Base-by-base conservation (phyloP, 37 sponge, comb jelly and placozoan species). In the Spongilla lacustris region DNA sequence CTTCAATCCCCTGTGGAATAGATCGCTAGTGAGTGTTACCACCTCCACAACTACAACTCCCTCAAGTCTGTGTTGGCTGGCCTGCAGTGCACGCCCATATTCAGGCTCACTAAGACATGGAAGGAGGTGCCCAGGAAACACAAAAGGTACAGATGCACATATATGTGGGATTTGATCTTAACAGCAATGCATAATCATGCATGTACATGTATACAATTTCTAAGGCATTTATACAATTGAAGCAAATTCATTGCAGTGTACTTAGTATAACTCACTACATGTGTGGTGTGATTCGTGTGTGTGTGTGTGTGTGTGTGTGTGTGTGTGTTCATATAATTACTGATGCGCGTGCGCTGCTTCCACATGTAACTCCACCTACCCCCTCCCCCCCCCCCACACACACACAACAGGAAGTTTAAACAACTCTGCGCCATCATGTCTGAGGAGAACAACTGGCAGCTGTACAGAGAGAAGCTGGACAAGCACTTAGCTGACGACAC, bases 41-140 rank as follows among this genome's bases (percentile, higher is more conserved):
- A 33, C 0, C 72, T 80, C 4, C 83, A 77, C 9, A 92, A 92
- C 77, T 92, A 87, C 85, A 92, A 92, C 67, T 92, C 92, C 22
- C 78, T 92, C 71, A 92, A 88, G 69, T 83, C 92, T 26, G 32
- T 92, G 22, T 70, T 92, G 21, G 83, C 92, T 46, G 92, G 92
- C 46, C 92, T 92, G 27, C 88, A 92, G 85, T 78, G 83, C 41
- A 68, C 83, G 0, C 67, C 92, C 29, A 80, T 92, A 68, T 92
- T 67, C 80, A 31, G 92, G 28, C 83, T 92, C 36, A 14, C 73
- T 19, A 68, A 73, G 73, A 83, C 85, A 2, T 92, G 92, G 92
- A 76, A 66, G 17, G 73, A 73, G 33, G 88, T 92, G 24, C 36
- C 84, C 36, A 36, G 75, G 33, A 83, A 68, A 50, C 79, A 46